Base-by-base conservation (phyloP, 2,797 vertebrate genomes). In the Moxostoma hubbsi region DNA sequence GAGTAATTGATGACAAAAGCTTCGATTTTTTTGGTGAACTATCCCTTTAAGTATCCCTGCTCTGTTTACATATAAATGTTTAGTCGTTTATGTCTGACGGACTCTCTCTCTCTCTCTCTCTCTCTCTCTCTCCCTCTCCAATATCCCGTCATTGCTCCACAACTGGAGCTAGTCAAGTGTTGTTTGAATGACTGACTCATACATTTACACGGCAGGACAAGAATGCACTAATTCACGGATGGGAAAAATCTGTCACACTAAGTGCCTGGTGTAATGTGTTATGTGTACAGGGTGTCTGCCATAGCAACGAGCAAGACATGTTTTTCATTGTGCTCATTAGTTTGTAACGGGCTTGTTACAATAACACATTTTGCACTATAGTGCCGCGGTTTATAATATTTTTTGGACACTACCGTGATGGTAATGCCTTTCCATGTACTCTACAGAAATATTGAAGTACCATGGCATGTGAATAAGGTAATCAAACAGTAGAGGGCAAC, bases 251-350 rank as follows among this genome's bases (percentile, higher is more conserved):
- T 5, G 16, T 70, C 75, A 24, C 66, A 63, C 15, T 4, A 13
- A 16, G 65, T 6, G 50, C 49, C 24, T 69, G 47, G 57, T 69
- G 16, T 57, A 51, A 47, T 65, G 51, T 65, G 61, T 75, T 67
- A 43, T 77, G 75, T 70, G 7, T 62, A n/a, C 7, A 69, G 66
- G 16, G 2, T 6, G 8, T 78, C 15, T 77, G 24, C 73, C 36
- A n/a, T 63, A 77, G 64, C 75, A 51, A 68, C 55, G 9, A 65
- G 36, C 15, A 5, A 0, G n/a, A 15, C 46, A 13, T 68, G 64
- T 77, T 77, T 68, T 36, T 67, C 64, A 67, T 67, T 67, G 54
- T 58, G 64, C 46, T 76, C 74, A 58, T 54, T 76, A 50, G 64
- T 47, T 4, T 36, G 74, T 15, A 36, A 15, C 11, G 45, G 24